These are phyloP conservation scores for Caradrina clavipalpis DNA, from an alignment of 2,888 invertebrate species.

Conservation along the genomic window DNA sequence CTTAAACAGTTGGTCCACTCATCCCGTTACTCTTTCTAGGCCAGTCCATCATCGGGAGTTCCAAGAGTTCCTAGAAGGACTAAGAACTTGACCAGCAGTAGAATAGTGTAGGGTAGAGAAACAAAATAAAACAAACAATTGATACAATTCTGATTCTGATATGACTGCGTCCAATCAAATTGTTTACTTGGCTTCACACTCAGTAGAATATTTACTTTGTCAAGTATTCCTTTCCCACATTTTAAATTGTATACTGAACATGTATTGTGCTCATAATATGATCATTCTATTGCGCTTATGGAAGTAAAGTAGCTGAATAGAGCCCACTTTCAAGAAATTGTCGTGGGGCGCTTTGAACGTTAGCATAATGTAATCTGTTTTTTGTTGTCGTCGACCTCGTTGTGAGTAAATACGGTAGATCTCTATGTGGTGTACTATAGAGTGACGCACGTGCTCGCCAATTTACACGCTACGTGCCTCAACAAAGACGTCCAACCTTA, in stretches of 20 bases:
- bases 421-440: conserved; percentile 52
- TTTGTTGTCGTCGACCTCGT: conserved; percentile 70
- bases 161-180: not conserved
- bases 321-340: conserved; percentile 49
- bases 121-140: no score
- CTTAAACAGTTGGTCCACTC: not conserved
- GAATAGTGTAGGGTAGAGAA: no score
- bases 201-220: conserved; percentile 8
- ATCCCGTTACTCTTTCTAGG: no score
- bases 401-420: conserved; percentile 67
- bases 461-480: conserved; percentile 78
- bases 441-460: conserved; percentile 75
- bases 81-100: no score
- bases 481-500: conserved; percentile 77
- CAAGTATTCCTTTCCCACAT: conserved; percentile 1
- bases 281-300: conserved; percentile 36
- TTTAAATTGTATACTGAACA: conserved; percentile 24
- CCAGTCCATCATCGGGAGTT: no score
- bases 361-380: conserved; percentile 69
- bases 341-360: conserved; percentile 44
- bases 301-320: conserved; percentile 39
- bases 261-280: conserved; percentile 28
- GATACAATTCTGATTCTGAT: not conserved
- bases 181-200: not conserved
- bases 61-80: no score